Conservation (phyloP, 1,140 invertebrate genomes). For the Sycobia sp. region DNA sequence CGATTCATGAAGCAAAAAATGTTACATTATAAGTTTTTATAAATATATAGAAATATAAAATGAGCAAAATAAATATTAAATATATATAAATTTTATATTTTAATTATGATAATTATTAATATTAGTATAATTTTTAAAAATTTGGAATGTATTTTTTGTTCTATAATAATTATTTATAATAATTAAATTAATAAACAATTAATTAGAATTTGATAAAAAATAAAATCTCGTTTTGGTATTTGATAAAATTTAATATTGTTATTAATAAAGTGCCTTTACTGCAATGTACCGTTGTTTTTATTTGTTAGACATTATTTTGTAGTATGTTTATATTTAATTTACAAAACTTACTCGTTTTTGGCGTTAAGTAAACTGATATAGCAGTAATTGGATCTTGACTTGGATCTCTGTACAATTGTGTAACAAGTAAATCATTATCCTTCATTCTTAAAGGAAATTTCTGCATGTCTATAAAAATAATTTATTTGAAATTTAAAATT, state of each 20-base stretch:
- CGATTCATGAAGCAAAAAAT: conserved; percentile 57
- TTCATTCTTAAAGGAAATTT: conserved; percentile 99
- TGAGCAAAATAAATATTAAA: conserved; percentile 8
- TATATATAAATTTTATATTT: background rate
- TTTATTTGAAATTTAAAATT: background rate
- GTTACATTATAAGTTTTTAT: conserved; percentile 30
- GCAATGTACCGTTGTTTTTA: no score
- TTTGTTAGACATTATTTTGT: conserved; percentile 9
- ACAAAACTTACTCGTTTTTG: conserved; percentile 86
- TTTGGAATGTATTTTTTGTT: no score
- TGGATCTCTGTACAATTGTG: conserved; percentile 94
- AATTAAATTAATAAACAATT: background rate
- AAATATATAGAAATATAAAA: conserved; percentile 15
- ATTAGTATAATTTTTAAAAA: background rate
- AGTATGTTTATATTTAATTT: conserved; percentile 5
- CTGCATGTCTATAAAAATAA: conserved; percentile 86
- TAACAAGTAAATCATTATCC: conserved; percentile 96
- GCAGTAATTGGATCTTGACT: conserved; percentile 94
- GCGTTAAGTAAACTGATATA: conserved; percentile 97
- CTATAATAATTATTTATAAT: background rate
- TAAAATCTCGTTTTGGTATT: no score
- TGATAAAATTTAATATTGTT: no score
- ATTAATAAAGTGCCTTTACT: no score
- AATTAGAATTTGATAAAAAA: no score
- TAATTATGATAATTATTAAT: background rate